Evolutionary conservation across 2,797 vertebrate genomes (phyloP).

Genomic region (Amphiprion clarkii): DNA sequence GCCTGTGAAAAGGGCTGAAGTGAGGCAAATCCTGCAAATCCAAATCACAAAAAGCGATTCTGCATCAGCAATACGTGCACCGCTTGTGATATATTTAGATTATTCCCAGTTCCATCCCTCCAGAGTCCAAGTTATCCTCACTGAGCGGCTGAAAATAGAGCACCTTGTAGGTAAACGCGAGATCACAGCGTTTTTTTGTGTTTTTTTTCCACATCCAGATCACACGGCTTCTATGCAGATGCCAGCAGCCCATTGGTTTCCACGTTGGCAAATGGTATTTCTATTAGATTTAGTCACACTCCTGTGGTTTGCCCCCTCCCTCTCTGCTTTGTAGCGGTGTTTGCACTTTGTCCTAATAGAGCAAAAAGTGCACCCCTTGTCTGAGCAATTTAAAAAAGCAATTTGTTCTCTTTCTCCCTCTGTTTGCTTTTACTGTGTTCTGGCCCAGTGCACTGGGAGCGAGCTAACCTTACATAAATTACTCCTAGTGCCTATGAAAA

Average conservation of each 20-base stretch:
- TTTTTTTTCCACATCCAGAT: constrained; percentile 12
- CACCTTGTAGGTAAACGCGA: background rate
- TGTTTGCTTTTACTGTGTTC: constrained; percentile 83
- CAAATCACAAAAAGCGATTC: background rate
- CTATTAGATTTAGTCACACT: constrained; percentile 77
- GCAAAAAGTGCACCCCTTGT: constrained; percentile 78
- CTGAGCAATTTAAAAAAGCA: constrained; percentile 85
- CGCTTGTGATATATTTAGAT: constrained; percentile 30
- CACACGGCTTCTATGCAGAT: constrained; percentile 33
- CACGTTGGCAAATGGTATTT: constrained; percentile 62
- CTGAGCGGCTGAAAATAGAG: constrained; percentile 22
- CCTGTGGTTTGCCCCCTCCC: constrained; percentile 38
- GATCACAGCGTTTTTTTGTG: constrained; percentile 15
- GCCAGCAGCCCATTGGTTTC: constrained; percentile 35
- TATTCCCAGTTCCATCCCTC: constrained; percentile 9
- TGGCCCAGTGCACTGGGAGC: constrained; percentile 76
- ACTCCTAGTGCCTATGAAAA: constrained; percentile 80
- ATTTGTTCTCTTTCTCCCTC: constrained; percentile 82
- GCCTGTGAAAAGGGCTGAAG: no score
- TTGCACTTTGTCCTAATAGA: constrained; percentile 83
- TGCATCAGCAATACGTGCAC: background rate
- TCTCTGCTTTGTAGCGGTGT: constrained; percentile 68
- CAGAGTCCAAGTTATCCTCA: constrained; percentile 14
- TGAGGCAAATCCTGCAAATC: background rate
- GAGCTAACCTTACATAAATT: constrained; percentile 82